phyloP scores from a whole-genome alignment of 2,888 invertebrate genomes.

The Cryptophagus acutangulus region DNA sequence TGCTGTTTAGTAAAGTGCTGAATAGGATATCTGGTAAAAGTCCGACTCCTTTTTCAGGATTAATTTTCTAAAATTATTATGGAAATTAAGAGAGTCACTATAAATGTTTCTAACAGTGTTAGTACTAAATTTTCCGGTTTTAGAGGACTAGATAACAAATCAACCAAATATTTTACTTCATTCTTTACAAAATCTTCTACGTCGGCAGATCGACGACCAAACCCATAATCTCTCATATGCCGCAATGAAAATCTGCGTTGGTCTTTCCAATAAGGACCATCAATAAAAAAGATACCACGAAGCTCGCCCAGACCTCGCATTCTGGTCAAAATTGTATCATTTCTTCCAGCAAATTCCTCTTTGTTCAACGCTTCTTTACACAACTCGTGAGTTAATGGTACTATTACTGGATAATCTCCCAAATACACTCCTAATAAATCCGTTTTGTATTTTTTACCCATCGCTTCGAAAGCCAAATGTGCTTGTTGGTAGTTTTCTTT shows the following conservation, averaged over 20 bases:
- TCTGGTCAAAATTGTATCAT: constrained; percentile 49
- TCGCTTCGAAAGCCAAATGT: constrained; percentile 49
- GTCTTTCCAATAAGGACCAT: constrained; percentile 59
- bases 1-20: too few species aligned
- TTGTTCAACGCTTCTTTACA: constrained; percentile 56
- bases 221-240: constrained; percentile 63
- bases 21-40: too few species aligned
- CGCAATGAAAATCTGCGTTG: constrained; percentile 64
- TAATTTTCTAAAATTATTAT: too few species aligned
- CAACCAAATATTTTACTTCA: constrained; percentile 48
- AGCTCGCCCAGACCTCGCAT: constrained; percentile 54
- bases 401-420: constrained; percentile 50
- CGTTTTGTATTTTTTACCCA: constrained; percentile 56
- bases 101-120: too few species aligned
- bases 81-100: too few species aligned
- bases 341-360: constrained; percentile 61
- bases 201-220: constrained; percentile 57
- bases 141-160: too few species aligned
- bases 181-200: constrained; percentile 51
- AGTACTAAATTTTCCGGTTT: too few species aligned
- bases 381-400: constrained; percentile 52
- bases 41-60: too few species aligned
- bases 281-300: constrained; percentile 63
- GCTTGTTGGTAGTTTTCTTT: constrained; percentile 50
- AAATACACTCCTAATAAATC: constrained; percentile 57